Evolutionary conservation across 2,888 invertebrate species (phyloP), one percentile per base, ranked within the genome.

Genomic region (Scaptomyza polygonia): DNA sequence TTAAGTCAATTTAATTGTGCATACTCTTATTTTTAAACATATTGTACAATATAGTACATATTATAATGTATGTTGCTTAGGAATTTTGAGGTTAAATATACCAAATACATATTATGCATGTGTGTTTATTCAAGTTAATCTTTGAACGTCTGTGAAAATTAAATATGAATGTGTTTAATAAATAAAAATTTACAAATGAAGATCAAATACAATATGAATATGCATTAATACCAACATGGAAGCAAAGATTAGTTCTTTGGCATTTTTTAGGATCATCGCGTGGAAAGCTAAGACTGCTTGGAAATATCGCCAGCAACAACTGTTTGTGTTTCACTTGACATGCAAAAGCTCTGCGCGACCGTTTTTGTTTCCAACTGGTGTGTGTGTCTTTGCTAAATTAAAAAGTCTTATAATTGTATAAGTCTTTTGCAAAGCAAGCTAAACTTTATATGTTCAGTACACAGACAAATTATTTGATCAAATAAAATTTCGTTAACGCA

Each of bases 111-210:
- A 51, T 73, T 68, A 54, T 73, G 61, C 61, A 66, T 83, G 67
- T 72, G 59, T 77, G 66, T 79, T 79, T 68, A 72, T 63, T 44
- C 45, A 53, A 52, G 66, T 83, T 72, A 72, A 73, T 32, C 62
- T 70, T 83, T 52, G 67, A 84, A 58, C 72, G 78, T 81, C 85
- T 86, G 86, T 84, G 78, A 86, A 80, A 80, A 72, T 62, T 49
- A 76, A 69, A 66, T 69, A 51, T 67, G 48, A 62, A 72, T 71
- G 66, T 81, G 45, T 65, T 65, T 59, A 67, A 65, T 71, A 70
- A 65, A 62, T n/a, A n/a, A n/a, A n/a, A n/a, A n/a, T n/a, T n/a
- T n/a, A n/a, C n/a, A n/a, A n/a, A n/a, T n/a, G n/a, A 62, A 67
- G 61, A 64, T 70, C 66, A 79, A 82, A 82, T 85, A 76, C 70